Evolutionary conservation across 2,797 vertebrate genomes (phyloP).

Genomic region (Pseudotriccus pelzelni): DNA sequence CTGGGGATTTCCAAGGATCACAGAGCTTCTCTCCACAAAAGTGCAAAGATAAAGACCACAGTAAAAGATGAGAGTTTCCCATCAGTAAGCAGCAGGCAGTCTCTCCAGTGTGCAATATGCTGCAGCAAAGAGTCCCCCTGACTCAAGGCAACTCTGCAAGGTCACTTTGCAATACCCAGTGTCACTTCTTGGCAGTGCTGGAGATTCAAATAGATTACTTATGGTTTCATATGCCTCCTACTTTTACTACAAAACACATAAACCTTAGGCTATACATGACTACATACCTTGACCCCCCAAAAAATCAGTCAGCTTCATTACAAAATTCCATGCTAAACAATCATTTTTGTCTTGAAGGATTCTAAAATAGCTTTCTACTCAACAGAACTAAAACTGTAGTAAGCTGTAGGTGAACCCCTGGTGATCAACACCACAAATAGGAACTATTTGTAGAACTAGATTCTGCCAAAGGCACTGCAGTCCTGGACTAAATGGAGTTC

Average conservation of each 20-base stretch:
- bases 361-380: not conserved
- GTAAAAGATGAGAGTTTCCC: not conserved
- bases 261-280: not conserved
- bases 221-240: not conserved
- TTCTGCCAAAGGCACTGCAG: not conserved
- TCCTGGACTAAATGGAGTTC: not conserved
- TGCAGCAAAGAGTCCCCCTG: not conserved
- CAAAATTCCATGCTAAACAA: not conserved
- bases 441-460: not conserved
- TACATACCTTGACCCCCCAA: not conserved
- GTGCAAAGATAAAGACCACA: fast-evolving
- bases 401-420: not conserved
- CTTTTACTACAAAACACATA: not conserved
- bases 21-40: not conserved
- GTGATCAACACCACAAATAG: not conserved
- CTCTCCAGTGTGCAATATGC: fast-evolving
- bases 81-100: not conserved
- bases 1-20: not conserved
- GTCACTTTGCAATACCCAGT: not conserved
- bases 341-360: not conserved
- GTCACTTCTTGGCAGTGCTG: not conserved
- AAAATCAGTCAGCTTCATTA: not conserved
- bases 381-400: not conserved
- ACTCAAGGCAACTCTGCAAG: not conserved
- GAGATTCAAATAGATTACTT: not conserved